phyloP scores from a whole-genome alignment of 2,113 vertebrate species.

The Rhynchomys soricoides region DNA sequence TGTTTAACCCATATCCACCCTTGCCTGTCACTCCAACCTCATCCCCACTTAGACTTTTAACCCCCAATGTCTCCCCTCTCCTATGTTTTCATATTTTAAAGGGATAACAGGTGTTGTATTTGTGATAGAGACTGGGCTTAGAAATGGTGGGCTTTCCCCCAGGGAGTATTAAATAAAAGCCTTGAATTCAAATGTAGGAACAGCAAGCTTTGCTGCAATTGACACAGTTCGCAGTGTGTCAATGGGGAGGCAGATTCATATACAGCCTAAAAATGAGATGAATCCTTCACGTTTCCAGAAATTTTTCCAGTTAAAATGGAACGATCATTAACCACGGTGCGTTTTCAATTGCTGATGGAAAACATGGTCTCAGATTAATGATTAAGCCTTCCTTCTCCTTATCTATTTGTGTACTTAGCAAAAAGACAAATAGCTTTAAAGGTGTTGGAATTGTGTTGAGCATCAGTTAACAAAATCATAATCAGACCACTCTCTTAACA shows the following conservation, averaged over 20 bases:
- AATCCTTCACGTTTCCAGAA: background rate
- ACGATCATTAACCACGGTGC: background rate
- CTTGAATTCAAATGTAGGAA: slow-evolving; percentile 17
- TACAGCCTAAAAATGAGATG: background rate
- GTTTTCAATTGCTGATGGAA: slow-evolving; percentile 26
- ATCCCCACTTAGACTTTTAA: background rate
- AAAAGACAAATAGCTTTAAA: background rate
- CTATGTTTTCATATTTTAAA: background rate
- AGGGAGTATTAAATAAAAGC: background rate
- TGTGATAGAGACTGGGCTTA: background rate
- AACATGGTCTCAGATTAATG: background rate
- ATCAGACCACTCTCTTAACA: background rate
- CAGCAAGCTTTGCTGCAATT: background rate
- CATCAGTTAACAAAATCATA: background rate
- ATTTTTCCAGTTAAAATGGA: slow-evolving; percentile 6
- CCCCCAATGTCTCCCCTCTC: background rate
- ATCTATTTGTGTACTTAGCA: background rate
- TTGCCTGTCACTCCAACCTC: too few species aligned
- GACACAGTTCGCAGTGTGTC: background rate
- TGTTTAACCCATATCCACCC: background rate
- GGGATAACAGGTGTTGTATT: background rate
- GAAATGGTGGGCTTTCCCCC: background rate
- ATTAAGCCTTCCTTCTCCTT: background rate
- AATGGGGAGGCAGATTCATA: background rate
- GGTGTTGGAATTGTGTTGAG: background rate